phyloP scores from a whole-genome alignment of 2,113 vertebrate species.

The Mugil cephalus region DNA sequence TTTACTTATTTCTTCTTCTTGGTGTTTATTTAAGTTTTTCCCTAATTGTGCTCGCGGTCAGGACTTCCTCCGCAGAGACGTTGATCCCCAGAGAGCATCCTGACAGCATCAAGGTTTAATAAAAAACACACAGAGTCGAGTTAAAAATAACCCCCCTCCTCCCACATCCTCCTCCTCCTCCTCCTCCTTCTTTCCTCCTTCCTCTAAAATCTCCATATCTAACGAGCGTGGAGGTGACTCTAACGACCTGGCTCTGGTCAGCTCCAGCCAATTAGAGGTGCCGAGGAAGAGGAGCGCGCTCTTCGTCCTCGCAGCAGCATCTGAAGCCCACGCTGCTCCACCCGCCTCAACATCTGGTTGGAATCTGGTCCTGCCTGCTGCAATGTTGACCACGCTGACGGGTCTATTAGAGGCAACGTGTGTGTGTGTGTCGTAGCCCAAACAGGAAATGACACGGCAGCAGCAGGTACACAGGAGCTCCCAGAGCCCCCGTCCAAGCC shows the following conservation, averaged over 20 bases:
- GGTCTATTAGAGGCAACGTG: constrained; percentile 42
- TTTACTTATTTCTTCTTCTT: not conserved
- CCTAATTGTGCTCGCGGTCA: not conserved
- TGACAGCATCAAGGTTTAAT: constrained; percentile 32
- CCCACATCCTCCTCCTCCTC: not conserved
- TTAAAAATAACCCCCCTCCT: constrained; percentile 4
- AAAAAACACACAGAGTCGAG: constrained; percentile 7
- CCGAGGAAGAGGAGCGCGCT: constrained; percentile 6
- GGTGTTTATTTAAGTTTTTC: not conserved
- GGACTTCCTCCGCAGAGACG: not conserved
- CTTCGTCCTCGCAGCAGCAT: constrained; percentile 17
- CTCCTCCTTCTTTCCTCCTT: not conserved
- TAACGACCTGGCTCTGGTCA: constrained; percentile 21
- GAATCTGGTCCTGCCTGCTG: constrained; percentile 31
- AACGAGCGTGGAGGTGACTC: constrained; percentile 68
- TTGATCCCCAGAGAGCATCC: not conserved
- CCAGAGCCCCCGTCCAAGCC: constrained; percentile 43
- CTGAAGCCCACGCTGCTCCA: constrained; percentile 1
- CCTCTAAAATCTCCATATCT: constrained; percentile 60
- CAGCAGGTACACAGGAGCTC: constrained; percentile 57
- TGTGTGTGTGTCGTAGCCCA: constrained; percentile 29
- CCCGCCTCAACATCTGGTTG: constrained; percentile 54
- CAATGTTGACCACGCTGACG: constrained; percentile 39
- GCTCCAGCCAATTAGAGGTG: constrained; percentile 53
- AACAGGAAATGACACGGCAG: constrained; percentile 61